A percentile compares a stretch with the other conserved stretches of the same genome.
These are phyloP conservation scores for Teleiodes luculella DNA, from an alignment of 2,888 invertebrate genomes.

Conservation along the genomic window DNA sequence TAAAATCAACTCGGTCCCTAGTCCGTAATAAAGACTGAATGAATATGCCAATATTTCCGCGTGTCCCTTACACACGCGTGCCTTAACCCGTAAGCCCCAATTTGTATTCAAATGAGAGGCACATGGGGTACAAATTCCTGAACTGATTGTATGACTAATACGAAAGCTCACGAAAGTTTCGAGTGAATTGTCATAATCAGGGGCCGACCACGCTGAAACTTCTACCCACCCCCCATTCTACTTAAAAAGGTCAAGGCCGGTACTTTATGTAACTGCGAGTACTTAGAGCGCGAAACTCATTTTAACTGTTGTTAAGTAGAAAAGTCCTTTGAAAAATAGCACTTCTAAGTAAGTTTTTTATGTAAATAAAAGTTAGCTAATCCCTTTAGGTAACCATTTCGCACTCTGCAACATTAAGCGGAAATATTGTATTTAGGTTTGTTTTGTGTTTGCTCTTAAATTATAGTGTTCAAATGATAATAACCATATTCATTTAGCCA, in stretches of 20 bases:
- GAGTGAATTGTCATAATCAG: conserved; percentile 28
- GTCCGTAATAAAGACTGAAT: conserved; percentile 4
- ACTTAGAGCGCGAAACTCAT: conserved; percentile 8
- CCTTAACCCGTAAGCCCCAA: conserved; percentile 8
- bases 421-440: neutral
- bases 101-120: conserved; percentile 17
- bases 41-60: conserved; percentile 3
- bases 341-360: conserved; percentile 19
- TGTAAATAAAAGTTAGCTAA: conserved; percentile 15
- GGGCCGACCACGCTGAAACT: conserved; percentile 25
- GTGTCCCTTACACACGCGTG: neutral
- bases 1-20: conserved; percentile 4
- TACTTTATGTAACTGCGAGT: conserved; percentile 9
- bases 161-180: conserved; percentile 27
- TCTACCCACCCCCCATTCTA: conserved; percentile 12
- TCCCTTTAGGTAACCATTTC: conserved; percentile 3
- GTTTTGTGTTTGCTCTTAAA: neutral
- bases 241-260: conserved; percentile 26
- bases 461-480: neutral
- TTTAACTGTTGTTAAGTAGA: conserved; percentile 16
- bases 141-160: conserved; percentile 26
- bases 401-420: neutral
- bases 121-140: conserved; percentile 22
- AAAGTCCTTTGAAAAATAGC: conserved; percentile 20
- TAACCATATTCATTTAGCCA: neutral